Conservation (phyloP, 2,888 invertebrate species). For the Eledona agricola region DNA sequence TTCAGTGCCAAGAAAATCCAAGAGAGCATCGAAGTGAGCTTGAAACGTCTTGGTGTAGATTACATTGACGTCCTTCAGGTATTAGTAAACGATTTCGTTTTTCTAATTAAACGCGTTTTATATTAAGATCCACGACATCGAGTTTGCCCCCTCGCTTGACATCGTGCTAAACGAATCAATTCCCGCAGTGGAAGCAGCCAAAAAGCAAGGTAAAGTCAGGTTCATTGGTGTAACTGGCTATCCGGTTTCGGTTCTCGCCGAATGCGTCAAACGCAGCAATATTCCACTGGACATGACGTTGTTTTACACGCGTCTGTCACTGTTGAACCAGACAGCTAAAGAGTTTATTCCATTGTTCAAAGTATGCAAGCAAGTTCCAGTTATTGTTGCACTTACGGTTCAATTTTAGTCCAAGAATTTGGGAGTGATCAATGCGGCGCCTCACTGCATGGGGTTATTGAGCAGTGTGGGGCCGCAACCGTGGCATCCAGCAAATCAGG, state of each 20-base stretch:
- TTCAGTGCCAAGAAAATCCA: slow-evolving; percentile 80
- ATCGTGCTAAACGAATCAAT: slow-evolving; percentile 85
- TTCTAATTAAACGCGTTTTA: slow-evolving; percentile 5
- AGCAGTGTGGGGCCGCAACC: slow-evolving; percentile 75
- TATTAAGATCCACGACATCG: slow-evolving; percentile 87
- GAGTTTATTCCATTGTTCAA: slow-evolving; percentile 80
- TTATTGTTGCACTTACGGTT: slow-evolving; percentile 4
- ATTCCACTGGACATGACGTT: slow-evolving; percentile 74
- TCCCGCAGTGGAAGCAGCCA: slow-evolving; percentile 79
- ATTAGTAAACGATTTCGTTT: slow-evolving; percentile 1
- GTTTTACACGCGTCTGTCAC: slow-evolving; percentile 81
- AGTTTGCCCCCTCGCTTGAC: slow-evolving; percentile 81
- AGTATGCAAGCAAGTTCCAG: slow-evolving; percentile 63
- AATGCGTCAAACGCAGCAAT: slow-evolving; percentile 71
- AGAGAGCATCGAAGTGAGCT: slow-evolving; percentile 78
- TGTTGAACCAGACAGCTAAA: slow-evolving; percentile 80
- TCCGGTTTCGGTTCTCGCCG: slow-evolving; percentile 78
- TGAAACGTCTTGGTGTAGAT: slow-evolving; percentile 76
- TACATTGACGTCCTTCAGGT: slow-evolving; percentile 92
- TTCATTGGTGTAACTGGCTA: slow-evolving; percentile 91
- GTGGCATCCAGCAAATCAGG: slow-evolving; percentile 83
- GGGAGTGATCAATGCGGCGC: slow-evolving; percentile 85
- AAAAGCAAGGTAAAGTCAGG: slow-evolving; percentile 75
- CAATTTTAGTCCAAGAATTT: slow-evolving; percentile 70
- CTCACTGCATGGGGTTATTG: slow-evolving; percentile 84